Evolutionary conservation across 2,888 invertebrate genomes (phyloP).

Genomic region (Callosobruchus maculatus): DNA sequence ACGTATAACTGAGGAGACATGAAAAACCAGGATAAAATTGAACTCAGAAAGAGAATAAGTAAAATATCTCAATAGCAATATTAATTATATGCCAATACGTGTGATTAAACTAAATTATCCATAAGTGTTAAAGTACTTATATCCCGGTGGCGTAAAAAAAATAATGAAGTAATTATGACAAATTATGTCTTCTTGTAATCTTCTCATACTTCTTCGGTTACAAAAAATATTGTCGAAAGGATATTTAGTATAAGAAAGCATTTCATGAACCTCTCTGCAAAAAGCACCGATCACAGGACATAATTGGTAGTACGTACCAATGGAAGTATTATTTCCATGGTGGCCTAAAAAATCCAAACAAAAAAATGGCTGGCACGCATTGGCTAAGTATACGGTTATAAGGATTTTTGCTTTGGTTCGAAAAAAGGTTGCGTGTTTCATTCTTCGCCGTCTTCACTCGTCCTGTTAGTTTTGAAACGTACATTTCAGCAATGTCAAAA

Average conservation of each 20-base stretch:
- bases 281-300: background rate
- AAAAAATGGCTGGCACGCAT: background rate
- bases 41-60: background rate
- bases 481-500: constrained; percentile 1
- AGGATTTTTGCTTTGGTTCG: background rate
- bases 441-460: background rate
- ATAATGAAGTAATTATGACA: background rate
- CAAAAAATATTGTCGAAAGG: background rate
- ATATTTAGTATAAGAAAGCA: background rate
- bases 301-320: background rate
- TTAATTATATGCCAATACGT: background rate
- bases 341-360: background rate
- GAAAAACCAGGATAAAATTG: background rate
- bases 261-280: background rate
- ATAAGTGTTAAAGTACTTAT: background rate
- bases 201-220: background rate
- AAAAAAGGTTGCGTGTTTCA: background rate
- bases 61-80: background rate
- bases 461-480: background rate
- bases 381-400: background rate
- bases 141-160: background rate
- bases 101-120: background rate
- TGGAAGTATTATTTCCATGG: background rate
- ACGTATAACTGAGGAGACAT: background rate
- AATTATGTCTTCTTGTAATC: background rate